Evolutionary conservation across 2,888 invertebrate genomes (phyloP).

Genomic region (Bugula neritina): DNA sequence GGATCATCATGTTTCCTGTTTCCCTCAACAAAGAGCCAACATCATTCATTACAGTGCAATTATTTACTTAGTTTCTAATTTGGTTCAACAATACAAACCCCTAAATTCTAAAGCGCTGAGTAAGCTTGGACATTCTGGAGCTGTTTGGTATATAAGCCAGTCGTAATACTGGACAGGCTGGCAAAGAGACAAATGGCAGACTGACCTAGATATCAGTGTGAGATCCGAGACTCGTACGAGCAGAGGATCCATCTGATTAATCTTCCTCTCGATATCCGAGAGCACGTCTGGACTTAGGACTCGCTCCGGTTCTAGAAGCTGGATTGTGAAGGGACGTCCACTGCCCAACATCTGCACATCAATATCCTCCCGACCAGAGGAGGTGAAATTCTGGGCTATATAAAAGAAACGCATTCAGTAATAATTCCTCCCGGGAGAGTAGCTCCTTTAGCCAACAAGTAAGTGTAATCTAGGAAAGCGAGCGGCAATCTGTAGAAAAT

Average conservation of each 20-base stretch:
- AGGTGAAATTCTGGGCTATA: slow-evolving; percentile 68
- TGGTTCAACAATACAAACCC: too few relatives aligned
- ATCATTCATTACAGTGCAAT: too few relatives aligned
- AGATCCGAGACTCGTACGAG: slow-evolving; percentile 61
- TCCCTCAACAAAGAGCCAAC: too few relatives aligned
- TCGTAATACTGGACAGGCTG: too few relatives aligned
- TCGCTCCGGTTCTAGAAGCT: slow-evolving; percentile 63
- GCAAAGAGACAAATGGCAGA: slow-evolving; percentile 27
- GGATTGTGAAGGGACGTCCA: slow-evolving; percentile 83
- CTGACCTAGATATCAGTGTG: slow-evolving; percentile 62
- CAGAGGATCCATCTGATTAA: slow-evolving; percentile 59
- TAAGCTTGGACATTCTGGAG: too few relatives aligned
- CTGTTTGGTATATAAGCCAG: too few relatives aligned
- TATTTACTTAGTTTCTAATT: too few relatives aligned
- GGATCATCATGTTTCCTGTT: too few relatives aligned
- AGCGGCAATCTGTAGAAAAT: too few relatives aligned
- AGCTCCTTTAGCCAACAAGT: neutral
- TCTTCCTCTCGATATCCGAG: slow-evolving; percentile 58
- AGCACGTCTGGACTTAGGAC: slow-evolving; percentile 58
- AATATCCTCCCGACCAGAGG: slow-evolving; percentile 93
- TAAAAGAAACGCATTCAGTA: slow-evolving; percentile 16
- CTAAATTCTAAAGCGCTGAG: too few relatives aligned
- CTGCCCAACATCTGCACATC: slow-evolving; percentile 80
- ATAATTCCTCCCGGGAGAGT: neutral
- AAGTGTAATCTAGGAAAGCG: too few relatives aligned